phyloP scores from a whole-genome alignment of 2,888 invertebrate species.

The Ichneumon xanthorius region DNA sequence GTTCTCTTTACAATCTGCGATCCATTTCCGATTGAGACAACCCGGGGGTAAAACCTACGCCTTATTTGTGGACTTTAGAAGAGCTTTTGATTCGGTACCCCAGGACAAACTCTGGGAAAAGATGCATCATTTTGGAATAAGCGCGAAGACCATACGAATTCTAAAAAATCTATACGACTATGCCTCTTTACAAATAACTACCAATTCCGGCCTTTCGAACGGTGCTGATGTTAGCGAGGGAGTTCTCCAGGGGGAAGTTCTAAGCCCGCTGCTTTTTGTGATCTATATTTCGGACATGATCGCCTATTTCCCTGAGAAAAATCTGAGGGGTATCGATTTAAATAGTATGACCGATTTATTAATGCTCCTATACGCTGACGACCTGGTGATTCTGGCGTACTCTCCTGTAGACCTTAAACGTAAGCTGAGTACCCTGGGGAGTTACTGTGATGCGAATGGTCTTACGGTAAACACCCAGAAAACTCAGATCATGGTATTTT shows the following conservation, averaged over 20 bases:
- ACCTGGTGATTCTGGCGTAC: conserved; percentile 60
- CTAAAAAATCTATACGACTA: conserved; percentile 50
- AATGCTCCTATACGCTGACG: conserved; percentile 65
- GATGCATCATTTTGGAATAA: conserved; percentile 56
- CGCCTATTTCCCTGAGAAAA: conserved; percentile 25
- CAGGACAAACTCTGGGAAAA: conserved; percentile 40
- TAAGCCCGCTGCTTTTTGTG: conserved; percentile 39
- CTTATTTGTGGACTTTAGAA: conserved; percentile 53
- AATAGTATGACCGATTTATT: conserved; percentile 37
- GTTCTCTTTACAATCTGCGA: conserved; percentile 56
- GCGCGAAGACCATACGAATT: conserved; percentile 63
- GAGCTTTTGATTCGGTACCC: conserved; percentile 34
- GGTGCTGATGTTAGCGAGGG: conserved; percentile 45
- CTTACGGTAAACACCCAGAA: conserved; percentile 66
- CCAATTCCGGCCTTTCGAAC: neutral
- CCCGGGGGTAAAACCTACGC: conserved; percentile 53
- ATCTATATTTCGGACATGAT: conserved; percentile 19
- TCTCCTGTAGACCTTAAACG: conserved; percentile 46
- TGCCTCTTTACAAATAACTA: conserved; percentile 24
- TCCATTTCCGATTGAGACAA: conserved; percentile 50
- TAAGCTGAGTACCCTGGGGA: conserved; percentile 47
- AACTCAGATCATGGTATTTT: conserved; percentile 69
- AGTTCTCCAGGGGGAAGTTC: conserved; percentile 63
- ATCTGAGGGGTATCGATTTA: conserved; percentile 47
- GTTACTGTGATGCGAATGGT: conserved; percentile 62